Conservation (phyloP, 1,140 invertebrate species). For the Limonius californicus region DNA sequence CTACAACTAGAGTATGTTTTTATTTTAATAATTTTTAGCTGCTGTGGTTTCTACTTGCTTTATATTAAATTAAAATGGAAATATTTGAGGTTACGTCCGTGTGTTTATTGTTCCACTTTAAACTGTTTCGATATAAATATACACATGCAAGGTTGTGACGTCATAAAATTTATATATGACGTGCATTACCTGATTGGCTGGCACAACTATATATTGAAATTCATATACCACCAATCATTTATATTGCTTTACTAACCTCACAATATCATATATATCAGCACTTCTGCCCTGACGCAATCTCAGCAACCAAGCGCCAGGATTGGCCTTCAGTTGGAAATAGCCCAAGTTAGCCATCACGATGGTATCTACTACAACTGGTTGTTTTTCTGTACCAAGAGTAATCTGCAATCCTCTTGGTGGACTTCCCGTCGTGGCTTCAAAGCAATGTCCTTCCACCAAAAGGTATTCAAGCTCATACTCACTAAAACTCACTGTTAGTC, state of each 20-base stretch:
- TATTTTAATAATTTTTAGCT: no score
- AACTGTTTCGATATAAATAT: no score
- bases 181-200: no score
- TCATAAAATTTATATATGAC: no score
- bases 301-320: conserved; percentile 93
- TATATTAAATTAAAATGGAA: no score
- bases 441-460: conserved; percentile 93
- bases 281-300: conserved; percentile 86
- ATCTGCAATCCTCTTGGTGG: conserved; percentile 96
- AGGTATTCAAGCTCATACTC: conserved; percentile 91
- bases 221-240: no score
- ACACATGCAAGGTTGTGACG: no score
- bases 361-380: conserved; percentile 84
- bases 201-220: no score
- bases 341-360: conserved; percentile 99
- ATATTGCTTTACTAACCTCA: conserved; percentile 51
- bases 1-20: no score
- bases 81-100: no score
- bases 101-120: no score
- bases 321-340: conserved; percentile 97
- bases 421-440: conserved; percentile 85
- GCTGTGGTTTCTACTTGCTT: no score
- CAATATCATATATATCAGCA: conserved; percentile 88
- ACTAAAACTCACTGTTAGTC: conserved; percentile 49
- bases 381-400: conserved; percentile 79